Conservation (phyloP, 2,113 vertebrate genomes). For the Hystrix brachyura region DNA sequence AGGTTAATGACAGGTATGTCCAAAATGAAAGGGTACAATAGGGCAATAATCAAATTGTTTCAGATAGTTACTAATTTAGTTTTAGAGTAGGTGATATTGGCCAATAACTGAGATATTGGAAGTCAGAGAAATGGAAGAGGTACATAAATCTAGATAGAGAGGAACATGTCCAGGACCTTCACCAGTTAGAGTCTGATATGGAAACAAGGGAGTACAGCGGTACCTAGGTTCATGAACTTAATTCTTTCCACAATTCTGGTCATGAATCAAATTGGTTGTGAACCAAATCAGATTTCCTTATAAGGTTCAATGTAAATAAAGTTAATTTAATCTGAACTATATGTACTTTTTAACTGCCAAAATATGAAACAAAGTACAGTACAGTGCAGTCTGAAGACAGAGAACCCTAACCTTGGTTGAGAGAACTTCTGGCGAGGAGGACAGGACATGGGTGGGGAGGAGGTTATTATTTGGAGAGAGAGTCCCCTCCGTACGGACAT, state of each 20-base stretch:
- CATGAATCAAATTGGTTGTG: neutral
- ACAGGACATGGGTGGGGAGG: neutral
- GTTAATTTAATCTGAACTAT: neutral
- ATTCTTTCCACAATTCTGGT: neutral
- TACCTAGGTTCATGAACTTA: neutral
- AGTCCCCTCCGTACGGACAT: neutral
- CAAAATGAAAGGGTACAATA: neutral
- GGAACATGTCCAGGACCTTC: neutral
- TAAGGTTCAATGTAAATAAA: neutral
- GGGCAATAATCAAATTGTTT: neutral
- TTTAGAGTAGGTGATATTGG: neutral
- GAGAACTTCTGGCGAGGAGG: neutral
- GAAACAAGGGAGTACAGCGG: neutral
- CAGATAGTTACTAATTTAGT: neutral
- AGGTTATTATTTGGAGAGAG: neutral
- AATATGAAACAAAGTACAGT: neutral
- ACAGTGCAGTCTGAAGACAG: neutral
- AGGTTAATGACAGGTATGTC: neutral
- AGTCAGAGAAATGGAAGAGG: neutral
- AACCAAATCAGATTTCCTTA: neutral
- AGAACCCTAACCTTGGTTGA: neutral
- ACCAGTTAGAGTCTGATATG: neutral
- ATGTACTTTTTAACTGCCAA: neutral
- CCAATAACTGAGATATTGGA: neutral
- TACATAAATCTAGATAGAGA: neutral